Evolutionary conservation across 2,797 vertebrate species (phyloP).

Genomic region (Prunella strophiata): DNA sequence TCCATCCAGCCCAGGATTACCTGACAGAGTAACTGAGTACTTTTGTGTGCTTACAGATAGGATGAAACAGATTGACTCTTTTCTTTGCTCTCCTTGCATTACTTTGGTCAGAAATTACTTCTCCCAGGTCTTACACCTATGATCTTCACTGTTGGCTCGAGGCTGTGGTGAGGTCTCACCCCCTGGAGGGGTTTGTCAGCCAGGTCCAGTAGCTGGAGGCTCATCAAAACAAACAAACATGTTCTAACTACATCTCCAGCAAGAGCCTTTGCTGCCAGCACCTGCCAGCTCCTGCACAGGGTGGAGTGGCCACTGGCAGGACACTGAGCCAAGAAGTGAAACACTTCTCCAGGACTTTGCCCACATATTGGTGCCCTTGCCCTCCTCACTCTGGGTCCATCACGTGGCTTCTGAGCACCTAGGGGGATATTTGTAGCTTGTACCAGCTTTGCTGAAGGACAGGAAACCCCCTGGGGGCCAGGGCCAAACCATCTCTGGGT

Average conservation of each 20-base stretch:
- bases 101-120: not conserved
- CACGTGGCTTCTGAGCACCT: not conserved
- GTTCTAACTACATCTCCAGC: not conserved
- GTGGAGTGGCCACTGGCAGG: accelerated
- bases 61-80: not conserved
- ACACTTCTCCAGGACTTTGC: not conserved
- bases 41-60: not conserved
- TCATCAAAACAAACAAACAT: not conserved
- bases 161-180: not conserved
- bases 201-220: not conserved
- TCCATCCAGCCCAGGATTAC: slow-evolving; percentile 30
- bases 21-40: not conserved
- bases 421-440: not conserved
- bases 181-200: not conserved
- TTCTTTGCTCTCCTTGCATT: not conserved
- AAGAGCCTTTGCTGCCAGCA: not conserved
- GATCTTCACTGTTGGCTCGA: not conserved
- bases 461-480: not conserved
- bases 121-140: not conserved
- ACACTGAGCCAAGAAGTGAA: accelerated
- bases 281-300: not conserved
- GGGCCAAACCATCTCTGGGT: not conserved
- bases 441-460: not conserved
- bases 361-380: accelerated
- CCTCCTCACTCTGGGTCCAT: not conserved